Evolutionary conservation across 1,140 invertebrate species (phyloP).

Genomic region (Achroia grisella): DNA sequence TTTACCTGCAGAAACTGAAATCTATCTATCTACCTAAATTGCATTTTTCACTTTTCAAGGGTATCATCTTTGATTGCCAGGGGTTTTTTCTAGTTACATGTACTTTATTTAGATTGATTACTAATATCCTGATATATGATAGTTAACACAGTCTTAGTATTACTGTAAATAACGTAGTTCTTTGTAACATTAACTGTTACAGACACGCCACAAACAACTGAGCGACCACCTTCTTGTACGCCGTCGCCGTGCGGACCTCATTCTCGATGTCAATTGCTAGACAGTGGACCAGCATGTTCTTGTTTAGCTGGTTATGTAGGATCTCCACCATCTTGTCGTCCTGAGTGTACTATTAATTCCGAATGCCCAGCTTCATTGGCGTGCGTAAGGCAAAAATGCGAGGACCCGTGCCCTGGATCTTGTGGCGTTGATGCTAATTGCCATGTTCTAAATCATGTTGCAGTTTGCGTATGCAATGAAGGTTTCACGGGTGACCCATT

Average conservation of each 20-base stretch:
- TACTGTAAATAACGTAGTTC: no score
- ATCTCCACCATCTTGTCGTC: slow-evolving; percentile 82
- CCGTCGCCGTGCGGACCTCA: slow-evolving; percentile 89
- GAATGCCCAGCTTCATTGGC: slow-evolving; percentile 82
- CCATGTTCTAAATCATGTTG: slow-evolving; percentile 82
- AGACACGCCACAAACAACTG: slow-evolving; percentile 69
- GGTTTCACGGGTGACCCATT: slow-evolving; percentile 86
- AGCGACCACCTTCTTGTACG: slow-evolving; percentile 80
- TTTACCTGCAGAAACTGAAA: not conserved
- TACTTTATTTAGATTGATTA: no score
- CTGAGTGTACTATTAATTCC: slow-evolving; percentile 82
- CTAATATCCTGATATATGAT: no score
- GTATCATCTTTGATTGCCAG: no score
- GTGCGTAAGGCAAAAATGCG: slow-evolving; percentile 82
- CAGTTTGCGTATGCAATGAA: slow-evolving; percentile 83
- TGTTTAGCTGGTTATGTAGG: slow-evolving; percentile 85
- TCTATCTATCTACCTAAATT: no score
- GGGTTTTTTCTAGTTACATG: no score
- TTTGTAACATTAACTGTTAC: not conserved
- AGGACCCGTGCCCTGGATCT: slow-evolving; percentile 83
- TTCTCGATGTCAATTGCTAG: slow-evolving; percentile 82
- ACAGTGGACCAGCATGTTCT: slow-evolving; percentile 83
- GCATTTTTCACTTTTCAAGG: no score
- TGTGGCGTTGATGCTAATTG: slow-evolving; percentile 85
- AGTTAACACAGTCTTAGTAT: no score